Evolutionary conservation across 2,113 vertebrate species (phyloP).

Genomic region (Pagrus major): DNA sequence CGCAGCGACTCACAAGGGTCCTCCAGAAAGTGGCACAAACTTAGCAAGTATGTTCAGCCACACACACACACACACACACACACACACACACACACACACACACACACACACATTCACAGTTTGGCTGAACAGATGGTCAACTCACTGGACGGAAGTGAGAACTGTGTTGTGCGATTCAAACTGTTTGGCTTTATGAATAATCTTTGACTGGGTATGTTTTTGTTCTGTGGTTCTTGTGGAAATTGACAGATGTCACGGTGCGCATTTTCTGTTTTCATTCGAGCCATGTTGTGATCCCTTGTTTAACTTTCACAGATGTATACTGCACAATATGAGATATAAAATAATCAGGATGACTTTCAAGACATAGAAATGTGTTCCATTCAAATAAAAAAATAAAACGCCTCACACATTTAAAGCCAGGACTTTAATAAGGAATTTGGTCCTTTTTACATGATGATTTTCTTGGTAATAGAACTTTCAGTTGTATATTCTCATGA

Average conservation of each 20-base stretch:
- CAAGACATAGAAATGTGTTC: not conserved
- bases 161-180: constrained; percentile 32
- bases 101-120: no score
- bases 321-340: not conserved
- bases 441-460: not conserved
- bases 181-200: constrained; percentile 21
- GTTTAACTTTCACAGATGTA: not conserved
- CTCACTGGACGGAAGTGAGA: constrained; percentile 12
- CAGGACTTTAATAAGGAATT: not conserved
- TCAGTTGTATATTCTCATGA: not conserved
- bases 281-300: not conserved
- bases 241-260: no score
- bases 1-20: constrained; percentile 15
- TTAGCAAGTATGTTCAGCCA: constrained; percentile 63
- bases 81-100: no score
- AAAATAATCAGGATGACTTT: not conserved
- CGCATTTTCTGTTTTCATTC: not conserved
- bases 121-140: constrained; percentile 39
- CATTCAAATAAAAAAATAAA: not conserved
- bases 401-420: not conserved
- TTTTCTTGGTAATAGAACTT: not conserved
- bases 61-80: constrained; percentile 1
- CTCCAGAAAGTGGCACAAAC: constrained; percentile 56
- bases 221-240: not conserved
- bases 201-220: constrained; percentile 18